These are phyloP conservation scores for Cecidostiba fungosa DNA, from an alignment of 2,888 invertebrate species.

Conservation along the genomic window DNA sequence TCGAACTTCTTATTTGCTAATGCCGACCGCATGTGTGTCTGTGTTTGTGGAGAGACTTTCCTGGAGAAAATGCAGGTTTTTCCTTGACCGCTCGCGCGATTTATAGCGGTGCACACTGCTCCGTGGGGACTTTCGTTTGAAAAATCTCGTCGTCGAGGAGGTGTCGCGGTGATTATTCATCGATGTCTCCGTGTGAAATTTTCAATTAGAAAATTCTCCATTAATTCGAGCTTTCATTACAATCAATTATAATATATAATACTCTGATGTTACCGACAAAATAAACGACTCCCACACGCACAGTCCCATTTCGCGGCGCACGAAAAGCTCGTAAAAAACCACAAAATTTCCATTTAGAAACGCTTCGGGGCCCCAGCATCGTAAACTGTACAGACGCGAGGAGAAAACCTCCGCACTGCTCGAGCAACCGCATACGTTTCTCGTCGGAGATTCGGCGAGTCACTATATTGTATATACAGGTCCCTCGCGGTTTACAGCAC, in stretches of 20 bases:
- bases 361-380: not conserved
- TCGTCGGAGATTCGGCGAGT: conserved; percentile 4
- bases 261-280: not conserved
- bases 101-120: not conserved
- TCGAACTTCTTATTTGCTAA: conserved; percentile 53
- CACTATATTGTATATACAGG: not conserved
- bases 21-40: not conserved
- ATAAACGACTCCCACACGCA: not conserved
- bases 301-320: not conserved
- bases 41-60: conserved; percentile 42
- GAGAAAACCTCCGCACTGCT: not conserved
- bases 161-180: not conserved
- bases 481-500: conserved; percentile 6
- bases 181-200: not conserved
- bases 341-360: conserved; percentile 9
- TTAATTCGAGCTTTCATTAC: not conserved
- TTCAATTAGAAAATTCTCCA: not conserved
- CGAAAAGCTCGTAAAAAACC: conserved; percentile 10
- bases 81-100: conserved; percentile 18
- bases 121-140: conserved; percentile 33
- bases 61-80: conserved; percentile 59
- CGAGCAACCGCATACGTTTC: not conserved
- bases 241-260: not conserved
- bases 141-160: conserved; percentile 25
- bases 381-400: not conserved